phyloP scores from a whole-genome alignment of 2,888 invertebrate genomes.

The Drosophila heteroneura region DNA sequence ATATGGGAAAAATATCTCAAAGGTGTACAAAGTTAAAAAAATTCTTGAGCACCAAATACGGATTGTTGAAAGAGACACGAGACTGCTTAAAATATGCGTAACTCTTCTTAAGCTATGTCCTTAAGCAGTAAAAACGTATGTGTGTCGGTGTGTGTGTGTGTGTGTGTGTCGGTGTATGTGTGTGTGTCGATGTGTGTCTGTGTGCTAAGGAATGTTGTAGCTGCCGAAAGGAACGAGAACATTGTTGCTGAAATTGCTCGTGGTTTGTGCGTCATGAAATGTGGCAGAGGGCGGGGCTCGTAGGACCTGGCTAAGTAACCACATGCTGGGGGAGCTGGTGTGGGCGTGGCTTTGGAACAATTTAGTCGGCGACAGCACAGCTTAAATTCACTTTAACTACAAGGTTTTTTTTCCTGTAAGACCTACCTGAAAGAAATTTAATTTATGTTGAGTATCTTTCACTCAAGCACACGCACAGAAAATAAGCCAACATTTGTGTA shows the following conservation, averaged over 20 bases:
- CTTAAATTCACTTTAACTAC: constrained; percentile 42
- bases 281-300: constrained; percentile 1
- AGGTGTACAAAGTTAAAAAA: constrained; percentile 27
- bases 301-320: constrained; percentile 24
- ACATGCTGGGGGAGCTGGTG: constrained; percentile 7
- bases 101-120: constrained; percentile 59
- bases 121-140: constrained; percentile 32
- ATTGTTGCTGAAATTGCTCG: constrained; percentile 57
- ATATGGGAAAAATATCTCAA: constrained; percentile 23
- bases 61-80: constrained; percentile 16
- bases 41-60: constrained; percentile 6
- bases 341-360: constrained; percentile 1
- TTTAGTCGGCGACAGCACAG: constrained; percentile 23
- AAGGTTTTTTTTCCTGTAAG: neutral
- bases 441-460: constrained; percentile 23
- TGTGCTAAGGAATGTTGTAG: constrained; percentile 40
- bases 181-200: neutral
- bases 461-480: neutral
- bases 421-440: constrained; percentile 27
- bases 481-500: constrained; percentile 25
- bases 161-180: neutral
- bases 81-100: constrained; percentile 50
- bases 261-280: constrained; percentile 43
- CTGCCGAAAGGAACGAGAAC: constrained; percentile 41
- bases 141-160: neutral